Evolutionary conservation across 2,797 vertebrate species (phyloP), one percentile per base, ranked within the genome.

Genomic region (Syngnathus acus): DNA sequence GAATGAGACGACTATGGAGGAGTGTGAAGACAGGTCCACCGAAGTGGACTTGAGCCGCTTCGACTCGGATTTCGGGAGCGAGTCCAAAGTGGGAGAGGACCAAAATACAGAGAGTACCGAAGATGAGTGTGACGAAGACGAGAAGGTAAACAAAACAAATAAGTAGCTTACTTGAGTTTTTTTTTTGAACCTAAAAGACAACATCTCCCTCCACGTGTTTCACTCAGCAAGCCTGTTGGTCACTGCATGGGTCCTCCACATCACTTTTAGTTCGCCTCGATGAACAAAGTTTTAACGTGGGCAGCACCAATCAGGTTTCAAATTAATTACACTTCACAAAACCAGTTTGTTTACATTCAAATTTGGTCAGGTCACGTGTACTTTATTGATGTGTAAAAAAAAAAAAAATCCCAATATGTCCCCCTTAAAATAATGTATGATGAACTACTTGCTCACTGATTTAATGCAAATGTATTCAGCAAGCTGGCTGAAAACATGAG

Each of bases 71-170:
- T 53, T 23, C 11, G 17, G 6, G 37, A 64, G 70, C 16, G 40
- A 67, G n/a, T 50, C 45, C 62, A 60, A 68, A 32, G 57, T 14
- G 6, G 67, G 67, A 64, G 79, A 72, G 19, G 68, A 50, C 6
- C 23, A 55, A 21, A 26, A 45, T 5, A 11, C 65, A 9, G 67
- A 55, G 23, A 47, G 61, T 10, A 26, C 40, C 72, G 81, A 79
- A 4, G 64, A 74, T 9, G 78, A 80, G 17, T 81, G 82, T 40
- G 89, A 90, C 23, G 86, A 89, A 32, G 86, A 89, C 60, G 88
- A 92, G 65, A 89, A 89, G 89, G 90, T 91, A 89, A 89, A 39
- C 6, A 61, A 40, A 42, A 47, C 2, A 5, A 17, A 63, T 1
- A 6, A 17, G 11, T n/a, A 8, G 23, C 40, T 4, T 1, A 6